These are phyloP conservation scores for Cynoglossus semilaevis DNA, from an alignment of 2,113 vertebrate genomes.

Conservation along the genomic window DNA sequence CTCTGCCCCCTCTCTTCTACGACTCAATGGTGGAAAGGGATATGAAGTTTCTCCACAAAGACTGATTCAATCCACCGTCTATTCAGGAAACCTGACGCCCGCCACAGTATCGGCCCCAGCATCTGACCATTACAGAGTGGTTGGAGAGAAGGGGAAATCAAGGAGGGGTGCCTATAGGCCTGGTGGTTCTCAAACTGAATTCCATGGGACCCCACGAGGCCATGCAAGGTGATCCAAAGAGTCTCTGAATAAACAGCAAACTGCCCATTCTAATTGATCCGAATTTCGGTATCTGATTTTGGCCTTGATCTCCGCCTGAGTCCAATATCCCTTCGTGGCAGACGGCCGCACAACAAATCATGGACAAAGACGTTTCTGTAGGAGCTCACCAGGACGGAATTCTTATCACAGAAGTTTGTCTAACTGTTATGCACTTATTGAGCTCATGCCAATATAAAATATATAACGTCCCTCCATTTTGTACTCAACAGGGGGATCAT, in stretches of 20 bases:
- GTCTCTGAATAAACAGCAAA: conserved; percentile 13
- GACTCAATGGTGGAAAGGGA: conserved; percentile 84
- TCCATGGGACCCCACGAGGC: conserved; percentile 28
- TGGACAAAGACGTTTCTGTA: conserved; percentile 37
- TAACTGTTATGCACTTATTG: conserved; percentile 34
- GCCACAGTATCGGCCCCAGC: conserved; percentile 81
- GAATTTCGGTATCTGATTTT: conserved; percentile 7
- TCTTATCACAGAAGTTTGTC: conserved; percentile 46
- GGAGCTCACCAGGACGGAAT: conserved; percentile 21
- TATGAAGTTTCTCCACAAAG: conserved; percentile 95
- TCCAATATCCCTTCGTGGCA: conserved; percentile 3
- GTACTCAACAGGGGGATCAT: conserved; percentile 42
- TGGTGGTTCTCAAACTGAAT: conserved; percentile 38
- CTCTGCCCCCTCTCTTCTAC: conserved; percentile 61
- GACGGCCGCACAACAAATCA: conserved; percentile 40
- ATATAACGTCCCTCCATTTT: conserved; percentile 52
- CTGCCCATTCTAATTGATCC: conserved; percentile 12
- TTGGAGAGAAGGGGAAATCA: conserved; percentile 46
- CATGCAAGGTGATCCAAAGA: conserved; percentile 13
- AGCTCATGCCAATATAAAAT: conserved; percentile 40
- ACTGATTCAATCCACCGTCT: conserved; percentile 84
- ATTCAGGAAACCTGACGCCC: conserved; percentile 86
- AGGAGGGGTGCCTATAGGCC: conserved; percentile 34
- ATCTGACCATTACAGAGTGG: conserved; percentile 80
- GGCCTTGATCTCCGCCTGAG: conserved; percentile 13